phyloP scores from a whole-genome alignment of 2,113 vertebrate species.

The Apodemus speciosus region DNA sequence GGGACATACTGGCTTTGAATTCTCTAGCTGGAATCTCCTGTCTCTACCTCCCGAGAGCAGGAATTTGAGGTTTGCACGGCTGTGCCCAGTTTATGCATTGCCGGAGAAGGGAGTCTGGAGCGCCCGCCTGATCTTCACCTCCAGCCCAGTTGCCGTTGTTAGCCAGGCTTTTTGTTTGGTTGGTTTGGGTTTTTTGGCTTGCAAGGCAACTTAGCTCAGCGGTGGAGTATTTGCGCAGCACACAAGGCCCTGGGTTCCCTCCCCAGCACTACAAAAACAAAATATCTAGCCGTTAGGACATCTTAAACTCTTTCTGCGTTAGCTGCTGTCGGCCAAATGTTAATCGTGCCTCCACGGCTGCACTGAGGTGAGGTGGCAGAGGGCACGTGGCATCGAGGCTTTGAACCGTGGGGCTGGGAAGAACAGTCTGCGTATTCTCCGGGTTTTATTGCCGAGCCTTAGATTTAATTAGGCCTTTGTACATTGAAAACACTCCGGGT shows the following conservation, averaged over 20 bases:
- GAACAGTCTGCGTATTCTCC: slow-evolving; percentile 6
- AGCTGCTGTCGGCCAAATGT: neutral
- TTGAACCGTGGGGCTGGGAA: neutral
- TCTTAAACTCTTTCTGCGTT: neutral
- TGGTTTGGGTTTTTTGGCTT: neutral
- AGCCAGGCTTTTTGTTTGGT: neutral
- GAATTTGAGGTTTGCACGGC: neutral
- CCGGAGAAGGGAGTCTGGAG: neutral
- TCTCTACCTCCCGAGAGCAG: neutral
- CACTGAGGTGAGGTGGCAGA: neutral
- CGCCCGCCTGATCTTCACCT: neutral
- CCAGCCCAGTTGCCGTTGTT: neutral
- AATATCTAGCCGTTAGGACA: neutral
- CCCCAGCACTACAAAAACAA: neutral
- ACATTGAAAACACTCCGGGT: slow-evolving; percentile 35
- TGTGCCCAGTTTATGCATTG: neutral
- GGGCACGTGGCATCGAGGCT: neutral
- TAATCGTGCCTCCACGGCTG: neutral
- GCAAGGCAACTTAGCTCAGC: neutral
- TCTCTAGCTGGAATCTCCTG: neutral
- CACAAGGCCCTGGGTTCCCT: neutral
- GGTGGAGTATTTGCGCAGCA: neutral
- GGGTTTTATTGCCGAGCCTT: slow-evolving; percentile 58
- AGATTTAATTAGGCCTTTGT: slow-evolving; percentile 72
- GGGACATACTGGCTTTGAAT: neutral